A percentile compares a stretch with the other conserved stretches of the same genome.
Evolutionary conservation across 2,888 invertebrate species (phyloP).

Genomic region (Piscicola geometra): DNA sequence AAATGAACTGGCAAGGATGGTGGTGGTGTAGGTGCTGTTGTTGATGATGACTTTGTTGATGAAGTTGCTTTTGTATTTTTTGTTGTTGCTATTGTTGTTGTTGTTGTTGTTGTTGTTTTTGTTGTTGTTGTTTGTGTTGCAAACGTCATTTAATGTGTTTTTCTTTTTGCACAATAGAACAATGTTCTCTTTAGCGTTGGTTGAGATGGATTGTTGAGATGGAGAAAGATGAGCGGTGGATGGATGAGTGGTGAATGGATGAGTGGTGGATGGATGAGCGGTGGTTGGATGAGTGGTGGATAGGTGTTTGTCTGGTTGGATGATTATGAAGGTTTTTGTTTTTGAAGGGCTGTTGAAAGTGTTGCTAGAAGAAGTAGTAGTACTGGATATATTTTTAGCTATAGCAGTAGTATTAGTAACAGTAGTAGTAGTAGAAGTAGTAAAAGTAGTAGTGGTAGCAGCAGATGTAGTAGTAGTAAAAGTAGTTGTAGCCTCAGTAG

Average conservation of each 20-base stretch:
- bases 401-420: neutral
- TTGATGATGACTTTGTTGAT: slow-evolving; percentile 12
- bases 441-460: neutral
- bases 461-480: neutral
- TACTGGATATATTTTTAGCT: neutral
- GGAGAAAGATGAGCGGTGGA: too few relatives aligned
- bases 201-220: neutral
- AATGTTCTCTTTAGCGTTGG: neutral
- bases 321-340: neutral
- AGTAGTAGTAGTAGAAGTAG: neutral
- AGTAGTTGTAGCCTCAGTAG: too few relatives aligned
- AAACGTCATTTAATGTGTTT: too few relatives aligned
- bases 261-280: neutral
- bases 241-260: neutral
- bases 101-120: neutral
- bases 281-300: neutral
- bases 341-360: neutral
- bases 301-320: neutral
- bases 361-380: neutral
- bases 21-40: neutral
- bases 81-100: neutral
- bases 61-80: neutral
- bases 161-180: too few relatives aligned
- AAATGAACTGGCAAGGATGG: neutral
- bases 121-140: neutral